phyloP scores from a whole-genome alignment of 2,888 invertebrate genomes.

The Brenthis daphne region DNA sequence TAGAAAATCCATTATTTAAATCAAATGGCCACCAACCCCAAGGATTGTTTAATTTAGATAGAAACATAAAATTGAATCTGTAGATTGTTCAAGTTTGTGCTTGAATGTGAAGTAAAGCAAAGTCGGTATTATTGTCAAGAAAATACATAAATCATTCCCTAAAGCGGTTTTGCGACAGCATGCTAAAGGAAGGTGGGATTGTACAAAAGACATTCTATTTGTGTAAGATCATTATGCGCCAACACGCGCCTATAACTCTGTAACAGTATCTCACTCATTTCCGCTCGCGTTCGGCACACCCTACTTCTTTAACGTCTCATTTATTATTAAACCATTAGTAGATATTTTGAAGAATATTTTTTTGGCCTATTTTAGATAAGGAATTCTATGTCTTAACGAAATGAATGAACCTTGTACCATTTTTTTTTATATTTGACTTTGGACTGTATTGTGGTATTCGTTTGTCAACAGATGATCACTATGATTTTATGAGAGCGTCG shows the following conservation, averaged over 20 bases:
- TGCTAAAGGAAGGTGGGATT: constrained; percentile 56
- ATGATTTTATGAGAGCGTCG: constrained; percentile 71
- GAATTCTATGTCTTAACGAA: constrained; percentile 42
- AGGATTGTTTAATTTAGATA: no score
- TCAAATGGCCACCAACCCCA: background rate
- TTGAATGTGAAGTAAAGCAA: constrained; percentile 16
- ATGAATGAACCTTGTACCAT: constrained; percentile 31
- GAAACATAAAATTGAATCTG: no score
- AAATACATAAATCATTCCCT: constrained; percentile 22
- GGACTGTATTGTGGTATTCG: constrained; percentile 7
- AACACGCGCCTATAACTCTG: constrained; percentile 75
- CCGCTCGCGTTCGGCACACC: constrained; percentile 66
- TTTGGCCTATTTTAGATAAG: constrained; percentile 34
- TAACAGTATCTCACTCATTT: constrained; percentile 75
- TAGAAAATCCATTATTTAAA: constrained; percentile 40
- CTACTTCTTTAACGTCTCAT: constrained; percentile 48
- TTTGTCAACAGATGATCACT: constrained; percentile 64
- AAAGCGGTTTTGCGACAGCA: constrained; percentile 66
- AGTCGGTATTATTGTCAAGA: constrained; percentile 23
- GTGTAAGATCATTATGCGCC: constrained; percentile 75
- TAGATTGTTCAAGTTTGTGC: constrained; percentile 12
- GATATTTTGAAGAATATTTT: constrained; percentile 52
- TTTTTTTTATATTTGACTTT: background rate
- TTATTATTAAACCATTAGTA: constrained; percentile 64
- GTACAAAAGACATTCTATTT: constrained; percentile 71